These are phyloP conservation scores for Dissostichus mawsoni DNA, from an alignment of 2,113 vertebrate genomes.

Conservation along the genomic window DNA sequence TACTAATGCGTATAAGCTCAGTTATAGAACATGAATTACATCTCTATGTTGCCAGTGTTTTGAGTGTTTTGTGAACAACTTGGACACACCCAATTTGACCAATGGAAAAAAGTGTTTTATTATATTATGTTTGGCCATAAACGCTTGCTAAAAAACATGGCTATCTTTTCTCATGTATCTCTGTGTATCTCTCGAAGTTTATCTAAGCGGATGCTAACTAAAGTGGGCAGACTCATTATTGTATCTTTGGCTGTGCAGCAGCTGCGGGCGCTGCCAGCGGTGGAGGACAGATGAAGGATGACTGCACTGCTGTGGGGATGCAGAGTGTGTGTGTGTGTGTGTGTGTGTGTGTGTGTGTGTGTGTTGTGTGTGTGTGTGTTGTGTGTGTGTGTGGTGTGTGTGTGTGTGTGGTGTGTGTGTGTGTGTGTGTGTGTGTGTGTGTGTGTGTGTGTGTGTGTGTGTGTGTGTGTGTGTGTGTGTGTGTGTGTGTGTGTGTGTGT, in stretches of 20 bases:
- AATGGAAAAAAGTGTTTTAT: background rate
- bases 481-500: too few relatives aligned
- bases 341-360: too few relatives aligned
- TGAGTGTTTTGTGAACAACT: background rate
- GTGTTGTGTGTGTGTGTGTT: background rate
- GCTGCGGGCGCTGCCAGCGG: slow-evolving; percentile 54
- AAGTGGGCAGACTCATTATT: slow-evolving; percentile 45
- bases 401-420: too few relatives aligned
- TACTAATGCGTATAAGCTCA: too few relatives aligned
- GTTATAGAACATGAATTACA: too few relatives aligned
- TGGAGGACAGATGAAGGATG: slow-evolving; percentile 56
- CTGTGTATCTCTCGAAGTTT: background rate
- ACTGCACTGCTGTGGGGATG: slow-evolving; percentile 38
- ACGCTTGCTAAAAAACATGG: background rate
- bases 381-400: too few relatives aligned
- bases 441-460: background rate
- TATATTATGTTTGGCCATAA: background rate
- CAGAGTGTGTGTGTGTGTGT: background rate
- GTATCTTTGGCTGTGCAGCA: slow-evolving; percentile 43
- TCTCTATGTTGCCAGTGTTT: too few relatives aligned
- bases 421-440: background rate
- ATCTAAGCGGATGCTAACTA: slow-evolving; percentile 18
- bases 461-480: too few relatives aligned
- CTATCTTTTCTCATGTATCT: slow-evolving; percentile 1
- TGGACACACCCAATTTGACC: background rate